Conservation (phyloP, 2,888 invertebrate genomes). For the Sesamia inferens region DNA sequence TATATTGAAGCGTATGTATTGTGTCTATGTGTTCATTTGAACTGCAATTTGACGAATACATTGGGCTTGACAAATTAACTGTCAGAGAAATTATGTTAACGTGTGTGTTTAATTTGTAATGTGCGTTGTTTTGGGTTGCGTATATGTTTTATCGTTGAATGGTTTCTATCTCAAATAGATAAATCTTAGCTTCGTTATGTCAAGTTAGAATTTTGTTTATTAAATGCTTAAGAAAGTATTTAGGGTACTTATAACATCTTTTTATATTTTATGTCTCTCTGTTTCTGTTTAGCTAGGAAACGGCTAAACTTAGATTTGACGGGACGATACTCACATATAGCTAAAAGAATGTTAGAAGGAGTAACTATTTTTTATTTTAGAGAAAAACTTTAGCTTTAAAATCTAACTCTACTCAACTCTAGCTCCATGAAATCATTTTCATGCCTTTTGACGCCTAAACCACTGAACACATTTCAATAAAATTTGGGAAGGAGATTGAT, state of each 20-base stretch:
- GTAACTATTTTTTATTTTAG: background rate
- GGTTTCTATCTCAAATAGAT: background rate
- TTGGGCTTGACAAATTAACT: conserved; percentile 30
- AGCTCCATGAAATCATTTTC: too few relatives aligned
- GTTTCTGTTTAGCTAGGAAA: background rate
- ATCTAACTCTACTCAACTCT: too few relatives aligned
- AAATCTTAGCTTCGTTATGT: background rate
- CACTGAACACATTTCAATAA: background rate
- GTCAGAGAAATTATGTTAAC: conserved; percentile 8
- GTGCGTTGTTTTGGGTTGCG: background rate
- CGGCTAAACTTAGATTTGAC: background rate
- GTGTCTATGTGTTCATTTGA: conserved; percentile 9
- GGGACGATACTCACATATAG: background rate
- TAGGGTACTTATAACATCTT: background rate
- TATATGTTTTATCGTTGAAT: background rate
- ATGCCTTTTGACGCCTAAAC: background rate
- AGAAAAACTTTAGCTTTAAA: background rate
- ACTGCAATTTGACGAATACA: conserved; percentile 25
- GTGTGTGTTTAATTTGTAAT: background rate
- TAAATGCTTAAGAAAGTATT: background rate
- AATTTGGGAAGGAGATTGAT: background rate
- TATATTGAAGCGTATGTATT: conserved; percentile 12
- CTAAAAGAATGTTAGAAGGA: background rate
- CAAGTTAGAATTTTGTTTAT: background rate
- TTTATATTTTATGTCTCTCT: background rate